These are phyloP conservation scores for Rhagophthalmus giganteus DNA, from an alignment of 2,888 invertebrate species.

Conservation along the genomic window DNA sequence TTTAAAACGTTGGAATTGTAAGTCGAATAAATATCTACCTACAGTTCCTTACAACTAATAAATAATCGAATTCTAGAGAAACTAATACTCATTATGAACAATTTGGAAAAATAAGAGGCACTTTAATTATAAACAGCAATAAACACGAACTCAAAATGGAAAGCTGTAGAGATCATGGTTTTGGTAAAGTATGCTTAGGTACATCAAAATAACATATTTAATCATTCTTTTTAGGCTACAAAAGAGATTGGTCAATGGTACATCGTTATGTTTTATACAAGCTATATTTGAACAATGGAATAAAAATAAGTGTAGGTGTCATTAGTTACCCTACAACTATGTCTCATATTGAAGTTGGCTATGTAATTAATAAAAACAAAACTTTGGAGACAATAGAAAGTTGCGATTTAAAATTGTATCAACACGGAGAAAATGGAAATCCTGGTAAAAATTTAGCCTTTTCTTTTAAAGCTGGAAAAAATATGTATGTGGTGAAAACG, in stretches of 20 bases:
- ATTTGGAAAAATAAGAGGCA: slow-evolving; percentile 68
- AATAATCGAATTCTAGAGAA: slow-evolving; percentile 57
- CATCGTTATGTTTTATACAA: slow-evolving; percentile 80
- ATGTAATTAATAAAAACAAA: slow-evolving; percentile 54
- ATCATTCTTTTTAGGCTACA: slow-evolving; percentile 58
- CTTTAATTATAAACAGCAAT: slow-evolving; percentile 60
- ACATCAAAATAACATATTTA: slow-evolving; percentile 6
- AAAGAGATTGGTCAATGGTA: slow-evolving; percentile 74
- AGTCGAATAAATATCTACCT: slow-evolving; percentile 35
- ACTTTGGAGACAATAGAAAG: background rate
- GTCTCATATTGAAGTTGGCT: slow-evolving; percentile 68
- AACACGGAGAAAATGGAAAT: slow-evolving; percentile 68
- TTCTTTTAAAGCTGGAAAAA: slow-evolving; percentile 61
- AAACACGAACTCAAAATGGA: slow-evolving; percentile 59
- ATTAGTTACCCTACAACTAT: slow-evolving; percentile 75
- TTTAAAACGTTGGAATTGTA: slow-evolving; percentile 68
- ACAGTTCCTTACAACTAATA: no score
- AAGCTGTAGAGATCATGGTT: slow-evolving; percentile 80
- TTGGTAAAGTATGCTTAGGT: slow-evolving; percentile 57
- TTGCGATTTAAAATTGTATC: slow-evolving; percentile 37
- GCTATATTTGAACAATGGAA: slow-evolving; percentile 71
- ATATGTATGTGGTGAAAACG: slow-evolving; percentile 64
- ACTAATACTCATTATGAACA: slow-evolving; percentile 87
- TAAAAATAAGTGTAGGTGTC: slow-evolving; percentile 69
- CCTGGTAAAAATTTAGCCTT: slow-evolving; percentile 69